Base-by-base conservation (phyloP, 2,888 invertebrate genomes). In the Hydropsyche betteni region DNA sequence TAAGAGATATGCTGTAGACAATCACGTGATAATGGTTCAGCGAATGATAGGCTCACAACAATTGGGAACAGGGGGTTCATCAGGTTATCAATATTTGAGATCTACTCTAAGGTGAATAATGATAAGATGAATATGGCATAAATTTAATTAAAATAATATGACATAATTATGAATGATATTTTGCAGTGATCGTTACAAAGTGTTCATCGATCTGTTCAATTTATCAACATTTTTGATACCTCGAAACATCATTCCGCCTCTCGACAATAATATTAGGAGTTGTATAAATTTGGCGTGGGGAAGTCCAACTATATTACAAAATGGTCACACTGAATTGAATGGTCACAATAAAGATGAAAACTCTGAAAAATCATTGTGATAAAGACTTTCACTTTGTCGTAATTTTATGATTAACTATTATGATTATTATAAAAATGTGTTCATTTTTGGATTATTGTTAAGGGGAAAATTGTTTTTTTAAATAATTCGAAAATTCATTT, bases 1-100 rank as follows among this genome's bases (percentile, higher is more conserved):
- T 8, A 24, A 74, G 10, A 74, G 38, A 74, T 69, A 36, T 50
- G 6, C 52, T 52, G 24, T 5, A 99, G 99, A 98, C 85, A 99
- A 98, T 85, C 99, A 99, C 85, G 96, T 99, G 61, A 92, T 98
- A 82, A 94, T 99, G 94, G 99, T 99, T 34, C 98, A 99, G 85
- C 89, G 99, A 81, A 99, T 99, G 98, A 95, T 99, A 81, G 99
- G 99, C 0, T 96, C 96, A 0, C 96, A 97, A 82, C 95, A 95
- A 82, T 87, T 96, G 7, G 99, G 99, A 24, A 99, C 99, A 0
- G 99, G 99, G 14, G 99, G 99, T 4, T 98, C 98, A 5, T 97
- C 98, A 0, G 99, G 99, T 0, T 99, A 99, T 86, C 97, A 98
- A 83, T 99, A 99, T 84, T 89, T 99, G 5, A 90, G 98, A 74